These are phyloP conservation scores for Apus apus DNA, from an alignment of 2,113 vertebrate species.

Conservation along the genomic window DNA sequence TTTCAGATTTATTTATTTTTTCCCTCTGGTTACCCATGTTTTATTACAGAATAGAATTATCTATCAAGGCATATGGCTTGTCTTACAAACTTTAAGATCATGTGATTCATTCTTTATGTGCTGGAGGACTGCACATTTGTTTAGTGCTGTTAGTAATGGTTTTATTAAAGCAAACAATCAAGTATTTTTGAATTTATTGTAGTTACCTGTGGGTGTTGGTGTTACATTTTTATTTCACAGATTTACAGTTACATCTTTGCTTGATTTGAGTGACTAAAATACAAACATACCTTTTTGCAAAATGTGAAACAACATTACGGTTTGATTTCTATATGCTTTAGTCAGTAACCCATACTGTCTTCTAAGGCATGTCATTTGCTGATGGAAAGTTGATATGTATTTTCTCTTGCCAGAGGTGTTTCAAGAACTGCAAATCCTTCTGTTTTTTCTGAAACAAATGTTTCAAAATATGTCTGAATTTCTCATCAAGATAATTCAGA, in stretches of 20 bases:
- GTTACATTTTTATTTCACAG: background rate
- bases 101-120: background rate
- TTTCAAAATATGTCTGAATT: slow-evolving; percentile 21
- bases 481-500: slow-evolving; percentile 12
- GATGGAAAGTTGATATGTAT: background rate
- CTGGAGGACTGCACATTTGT: background rate
- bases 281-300: background rate
- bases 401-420: background rate
- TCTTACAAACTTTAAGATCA: background rate
- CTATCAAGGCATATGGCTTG: background rate
- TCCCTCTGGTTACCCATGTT: background rate
- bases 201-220: background rate
- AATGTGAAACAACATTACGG: background rate
- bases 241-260: background rate
- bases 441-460: slow-evolving; percentile 1
- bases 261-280: background rate
- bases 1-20: background rate
- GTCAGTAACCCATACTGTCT: background rate
- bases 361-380: background rate
- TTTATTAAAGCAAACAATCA: background rate
- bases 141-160: background rate
- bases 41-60: background rate
- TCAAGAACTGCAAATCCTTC: background rate
- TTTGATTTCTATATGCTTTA: background rate
- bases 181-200: background rate